Percentiles rank a stretch among this genome's conserved stretches.
Evolutionary conservation across 1,140 invertebrate genomes (phyloP).

Genomic region (Saccostrea glomerata): DNA sequence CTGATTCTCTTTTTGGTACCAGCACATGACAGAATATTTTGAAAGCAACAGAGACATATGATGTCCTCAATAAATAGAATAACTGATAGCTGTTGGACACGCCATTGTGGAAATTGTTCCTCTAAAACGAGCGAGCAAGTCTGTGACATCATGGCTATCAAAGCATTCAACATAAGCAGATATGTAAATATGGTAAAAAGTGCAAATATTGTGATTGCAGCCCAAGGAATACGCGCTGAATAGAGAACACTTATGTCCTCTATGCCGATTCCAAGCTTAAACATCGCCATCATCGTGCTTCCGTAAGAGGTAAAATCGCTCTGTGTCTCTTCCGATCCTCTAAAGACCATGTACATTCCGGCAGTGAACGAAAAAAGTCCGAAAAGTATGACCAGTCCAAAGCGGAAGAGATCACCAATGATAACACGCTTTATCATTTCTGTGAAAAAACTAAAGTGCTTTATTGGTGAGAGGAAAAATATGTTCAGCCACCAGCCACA

Average conservation of each 20-base stretch:
- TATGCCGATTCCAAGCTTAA: slow-evolving; percentile 69
- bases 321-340: not conserved
- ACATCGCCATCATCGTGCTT: slow-evolving; percentile 62
- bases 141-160: slow-evolving; percentile 73
- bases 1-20: slow-evolving; percentile 39
- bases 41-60: slow-evolving; percentile 52
- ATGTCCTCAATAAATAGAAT: slow-evolving; percentile 68
- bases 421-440: slow-evolving; percentile 63
- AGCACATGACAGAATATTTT: slow-evolving; percentile 31
- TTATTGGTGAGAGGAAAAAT: slow-evolving; percentile 62
- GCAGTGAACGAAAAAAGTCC: slow-evolving; percentile 65
- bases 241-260: slow-evolving; percentile 61
- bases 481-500: slow-evolving; percentile 62
- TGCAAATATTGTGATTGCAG: slow-evolving; percentile 61
- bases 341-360: slow-evolving; percentile 64
- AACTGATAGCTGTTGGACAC: slow-evolving; percentile 66
- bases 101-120: slow-evolving; percentile 63
- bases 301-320: slow-evolving; percentile 57
- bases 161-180: slow-evolving; percentile 67
- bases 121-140: slow-evolving; percentile 67
- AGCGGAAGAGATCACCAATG: slow-evolving; percentile 61
- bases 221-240: slow-evolving; percentile 57
- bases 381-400: slow-evolving; percentile 59
- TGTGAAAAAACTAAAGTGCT: slow-evolving; percentile 64
- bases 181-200: slow-evolving; percentile 67